Conservation (phyloP, 1,140 invertebrate species). For the Kradibia gibbosae region DNA sequence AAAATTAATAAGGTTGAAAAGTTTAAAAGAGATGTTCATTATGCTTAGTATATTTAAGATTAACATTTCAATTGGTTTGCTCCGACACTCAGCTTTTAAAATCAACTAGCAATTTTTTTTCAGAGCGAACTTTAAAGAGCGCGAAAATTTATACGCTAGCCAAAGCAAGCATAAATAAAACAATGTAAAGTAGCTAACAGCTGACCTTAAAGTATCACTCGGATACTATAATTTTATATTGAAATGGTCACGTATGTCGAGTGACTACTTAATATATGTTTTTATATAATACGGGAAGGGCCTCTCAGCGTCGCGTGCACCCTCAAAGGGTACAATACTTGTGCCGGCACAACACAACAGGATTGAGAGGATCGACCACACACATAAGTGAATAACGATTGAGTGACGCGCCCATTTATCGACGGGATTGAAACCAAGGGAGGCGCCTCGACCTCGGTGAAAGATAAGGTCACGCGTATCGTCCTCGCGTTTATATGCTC, state of each 20-base stretch:
- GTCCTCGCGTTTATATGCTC: slow-evolving; percentile 17
- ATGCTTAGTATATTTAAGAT: no score
- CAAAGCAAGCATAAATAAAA: neutral
- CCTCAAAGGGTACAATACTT: neutral
- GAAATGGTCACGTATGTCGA: neutral
- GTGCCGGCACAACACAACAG: no score
- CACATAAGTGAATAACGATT: neutral
- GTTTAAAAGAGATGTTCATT: no score
- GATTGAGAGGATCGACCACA: neutral
- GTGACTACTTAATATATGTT: neutral
- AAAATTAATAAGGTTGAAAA: no score
- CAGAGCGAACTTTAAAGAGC: neutral
- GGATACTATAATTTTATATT: neutral
- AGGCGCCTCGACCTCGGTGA: slow-evolving; percentile 23
- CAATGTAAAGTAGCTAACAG: neutral
- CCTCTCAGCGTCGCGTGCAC: neutral
- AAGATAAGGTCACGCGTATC: slow-evolving; percentile 50
- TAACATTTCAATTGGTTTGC: no score
- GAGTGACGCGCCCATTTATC: slow-evolving; percentile 45
- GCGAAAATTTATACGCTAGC: neutral
- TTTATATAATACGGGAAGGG: neutral
- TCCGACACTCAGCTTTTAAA: no score
- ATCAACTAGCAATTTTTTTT: neutral
- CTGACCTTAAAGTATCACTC: neutral
- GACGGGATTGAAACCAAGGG: slow-evolving; percentile 25